Evolutionary conservation across 1,140 invertebrate species (phyloP), one percentile per base, ranked within the genome.

Genomic region (Drosophila simulans): DNA sequence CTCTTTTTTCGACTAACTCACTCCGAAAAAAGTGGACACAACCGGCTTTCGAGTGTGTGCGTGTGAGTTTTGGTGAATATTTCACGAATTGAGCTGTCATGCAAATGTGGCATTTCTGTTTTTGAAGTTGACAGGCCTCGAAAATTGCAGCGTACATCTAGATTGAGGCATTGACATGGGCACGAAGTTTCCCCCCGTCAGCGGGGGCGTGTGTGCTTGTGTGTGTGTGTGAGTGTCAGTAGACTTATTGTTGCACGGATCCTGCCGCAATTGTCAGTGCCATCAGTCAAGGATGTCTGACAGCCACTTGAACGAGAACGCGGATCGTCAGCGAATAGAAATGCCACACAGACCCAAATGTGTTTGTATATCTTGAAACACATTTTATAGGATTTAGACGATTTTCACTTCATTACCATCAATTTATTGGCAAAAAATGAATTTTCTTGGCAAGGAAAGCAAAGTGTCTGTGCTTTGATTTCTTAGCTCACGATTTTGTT

Each of bases 81-180:
- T 86, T 86, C 83, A 89, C 79, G 83, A 88, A 89, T 88, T 83
- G 83, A 89, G 80, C 84, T 89, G 84, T 89, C 84, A 88, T 88
- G 84, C 84, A 88, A 88, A 88, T 89, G 72, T 88, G 80, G 63
- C 79, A 84, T 84, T 89, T 88, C 84, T 80, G 84, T 89, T 88
- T 88, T 88, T 77, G 80, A 88, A 88, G 85, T 84, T 89, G 84
- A 88, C 84, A 84, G 84, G 84, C 49, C 72, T 66, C 58, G 72
- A 89, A 88, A 88, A 88, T 89, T 89, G 80, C 72, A 80, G 86
- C 75, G 75, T 57, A 70, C 77, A 81, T 71, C 65, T 78, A 52
- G 59, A 74, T 80, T 77, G 72, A 77, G 57, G 64, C 37, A 64
- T 63, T 70, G 63, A 59, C 55, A 59, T 45, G 49, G 48, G n/a